These are phyloP conservation scores for Myotis brandtii DNA, from an alignment of 2,113 vertebrate genomes.

Conservation along the genomic window DNA sequence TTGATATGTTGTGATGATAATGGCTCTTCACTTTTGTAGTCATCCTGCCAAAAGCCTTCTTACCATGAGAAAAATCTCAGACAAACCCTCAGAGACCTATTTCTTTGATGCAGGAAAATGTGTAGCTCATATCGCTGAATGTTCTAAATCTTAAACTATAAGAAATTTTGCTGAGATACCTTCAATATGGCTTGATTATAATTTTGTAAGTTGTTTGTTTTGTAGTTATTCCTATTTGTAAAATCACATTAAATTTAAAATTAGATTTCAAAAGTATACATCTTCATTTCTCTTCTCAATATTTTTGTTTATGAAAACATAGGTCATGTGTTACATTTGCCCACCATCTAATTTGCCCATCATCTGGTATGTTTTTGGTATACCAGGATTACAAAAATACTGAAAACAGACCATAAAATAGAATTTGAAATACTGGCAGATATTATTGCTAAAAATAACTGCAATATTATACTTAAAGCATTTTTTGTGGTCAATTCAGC, in stretches of 20 bases:
- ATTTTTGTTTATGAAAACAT: neutral
- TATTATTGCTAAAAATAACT: neutral
- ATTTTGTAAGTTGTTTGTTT: neutral
- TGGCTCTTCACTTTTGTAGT: neutral
- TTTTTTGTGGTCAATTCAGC: neutral
- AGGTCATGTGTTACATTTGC: neutral
- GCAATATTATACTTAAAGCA: neutral
- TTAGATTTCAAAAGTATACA: neutral
- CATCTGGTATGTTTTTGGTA: neutral
- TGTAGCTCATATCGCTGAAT: neutral
- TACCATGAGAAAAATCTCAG: neutral
- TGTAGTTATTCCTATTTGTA: neutral
- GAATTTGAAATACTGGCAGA: neutral
- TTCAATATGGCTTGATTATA: neutral
- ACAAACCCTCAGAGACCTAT: neutral
- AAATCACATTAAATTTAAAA: neutral
- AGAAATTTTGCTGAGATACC: neutral
- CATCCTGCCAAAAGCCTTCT: neutral
- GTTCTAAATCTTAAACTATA: neutral
- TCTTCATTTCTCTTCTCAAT: neutral
- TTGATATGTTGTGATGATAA: neutral
- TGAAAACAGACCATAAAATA: neutral
- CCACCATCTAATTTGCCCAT: neutral
- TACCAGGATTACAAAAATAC: neutral
- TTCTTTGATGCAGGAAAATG: neutral